Conservation (phyloP, 2,113 vertebrate species). For the Gasterosteus aculeatus region DNA sequence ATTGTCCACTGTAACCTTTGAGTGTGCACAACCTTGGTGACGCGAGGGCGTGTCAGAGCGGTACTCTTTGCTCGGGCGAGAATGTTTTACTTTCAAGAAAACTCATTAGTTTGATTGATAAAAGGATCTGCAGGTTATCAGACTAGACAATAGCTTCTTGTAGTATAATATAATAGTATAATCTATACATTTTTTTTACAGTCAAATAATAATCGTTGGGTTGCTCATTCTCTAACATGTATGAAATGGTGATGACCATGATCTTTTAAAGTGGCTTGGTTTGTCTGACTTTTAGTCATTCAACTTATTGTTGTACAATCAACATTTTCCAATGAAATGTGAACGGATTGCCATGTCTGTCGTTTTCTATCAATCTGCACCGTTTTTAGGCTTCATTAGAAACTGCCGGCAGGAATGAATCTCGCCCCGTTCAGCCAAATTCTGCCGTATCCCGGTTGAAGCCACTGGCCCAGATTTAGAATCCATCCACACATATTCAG, state of each 20-base stretch:
- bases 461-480: constrained; percentile 9
- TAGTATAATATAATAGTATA: not conserved
- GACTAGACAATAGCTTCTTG: not conserved
- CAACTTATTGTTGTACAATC: not conserved
- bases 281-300: no score
- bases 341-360: not conserved
- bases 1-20: constrained; percentile 53
- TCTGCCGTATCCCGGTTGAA: not conserved
- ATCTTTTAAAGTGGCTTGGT: not conserved
- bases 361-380: not conserved
- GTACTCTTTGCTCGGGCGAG: constrained; percentile 13
- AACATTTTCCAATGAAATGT: not conserved
- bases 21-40: constrained; percentile 57
- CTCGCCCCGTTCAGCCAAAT: not conserved
- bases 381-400: constrained; percentile 1
- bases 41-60: constrained; percentile 39
- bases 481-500: constrained; percentile 10
- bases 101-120: not conserved
- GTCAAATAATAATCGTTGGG: not conserved
- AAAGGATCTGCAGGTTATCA: not conserved
- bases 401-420: not conserved
- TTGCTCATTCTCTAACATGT: not conserved
- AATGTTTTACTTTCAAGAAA: not conserved
- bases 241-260: not conserved
- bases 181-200: no score